Percentiles rank a stretch among this genome's conserved stretches.
These are phyloP conservation scores for Syrphus vitripennis DNA, from an alignment of 2,888 invertebrate genomes.

Conservation along the genomic window DNA sequence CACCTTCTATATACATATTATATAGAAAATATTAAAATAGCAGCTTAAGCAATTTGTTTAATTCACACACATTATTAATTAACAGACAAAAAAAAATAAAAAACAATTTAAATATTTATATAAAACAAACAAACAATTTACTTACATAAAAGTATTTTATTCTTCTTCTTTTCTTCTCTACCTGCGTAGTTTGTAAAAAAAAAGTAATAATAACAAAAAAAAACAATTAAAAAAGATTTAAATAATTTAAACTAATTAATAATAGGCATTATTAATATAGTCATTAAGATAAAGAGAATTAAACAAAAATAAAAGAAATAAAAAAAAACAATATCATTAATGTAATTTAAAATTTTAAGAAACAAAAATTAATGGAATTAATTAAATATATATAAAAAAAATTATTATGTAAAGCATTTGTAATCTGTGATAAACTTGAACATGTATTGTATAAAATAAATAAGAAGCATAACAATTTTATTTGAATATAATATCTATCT, in stretches of 20 bases:
- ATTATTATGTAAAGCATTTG: conserved; percentile 74
- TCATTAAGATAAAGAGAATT: conserved; percentile 57
- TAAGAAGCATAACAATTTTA: conserved; percentile 63
- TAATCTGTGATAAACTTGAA: conserved; percentile 75
- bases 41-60: conserved; percentile 58
- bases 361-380: conserved; percentile 62
- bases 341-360: conserved; percentile 56
- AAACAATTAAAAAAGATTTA: background rate
- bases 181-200: conserved; percentile 69
- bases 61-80: conserved; percentile 32
- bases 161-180: conserved; percentile 66
- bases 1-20: conserved; percentile 31
- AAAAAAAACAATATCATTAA: conserved; percentile 52
- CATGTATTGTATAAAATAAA: conserved; percentile 71
- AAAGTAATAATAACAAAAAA: background rate
- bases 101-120: conserved; percentile 25
- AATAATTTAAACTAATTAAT: conserved; percentile 40
- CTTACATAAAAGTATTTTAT: conserved; percentile 56
- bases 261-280: conserved; percentile 61
- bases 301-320: conserved; percentile 11
- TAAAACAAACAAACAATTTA: conserved; percentile 8
- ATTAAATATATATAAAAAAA: conserved; percentile 62
- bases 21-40: conserved; percentile 11
- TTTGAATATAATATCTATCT: conserved; percentile 56
- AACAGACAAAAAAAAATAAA: conserved; percentile 21